Evolutionary conservation across 2,888 invertebrate genomes (phyloP), one percentile per base, ranked within the genome.

Genomic region (Lymantria dispar): DNA sequence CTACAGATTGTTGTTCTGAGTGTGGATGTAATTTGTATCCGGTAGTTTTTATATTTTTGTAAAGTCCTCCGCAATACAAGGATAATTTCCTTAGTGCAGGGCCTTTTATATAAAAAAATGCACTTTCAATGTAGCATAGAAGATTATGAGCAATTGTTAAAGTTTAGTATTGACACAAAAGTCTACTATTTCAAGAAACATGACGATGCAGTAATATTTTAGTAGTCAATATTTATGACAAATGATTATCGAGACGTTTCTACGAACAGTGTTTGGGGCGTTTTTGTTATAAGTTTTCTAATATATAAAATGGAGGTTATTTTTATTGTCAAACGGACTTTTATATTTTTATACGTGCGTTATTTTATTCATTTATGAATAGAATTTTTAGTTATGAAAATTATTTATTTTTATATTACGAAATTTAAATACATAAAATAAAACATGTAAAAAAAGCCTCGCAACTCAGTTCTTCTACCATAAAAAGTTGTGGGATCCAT

Each of bases 181-280:
- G 56, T 58, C 46, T 42, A 43, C 45, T 54, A 50, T 67, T 69
- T 60, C 46, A 43, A 69, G 69, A 67, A 68, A 58, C 70, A 78
- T 87, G 85, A 86, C 78, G 60, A 36, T 60, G 82, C 82, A 74
- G 70, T 74, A 72, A 64, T 68, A 59, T 63, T 63, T 56, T 64
- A 56, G 59, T 54, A 59, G 52, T 61, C 57, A 60, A 64, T 60
- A 57, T 73, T 72, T 76, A 73, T 83, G 79, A 84, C 70, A 72
- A 79, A 83, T 80, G 78, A 70, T 60, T 54, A 47, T 50, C 45
- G 54, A 54, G 67, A 68, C 67, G 65, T 64, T 76, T 76, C 78
- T 68, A 51, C 45, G 78, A 72, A 76, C 46, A 48, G 47, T 45
- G 46, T 46, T 47, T 14, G 38, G n/a, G 29, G 36, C 30, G 33